Percentiles rank a stretch among this genome's conserved stretches.
Conservation (phyloP, 2,113 vertebrate species). For the Glareola pratincola region DNA sequence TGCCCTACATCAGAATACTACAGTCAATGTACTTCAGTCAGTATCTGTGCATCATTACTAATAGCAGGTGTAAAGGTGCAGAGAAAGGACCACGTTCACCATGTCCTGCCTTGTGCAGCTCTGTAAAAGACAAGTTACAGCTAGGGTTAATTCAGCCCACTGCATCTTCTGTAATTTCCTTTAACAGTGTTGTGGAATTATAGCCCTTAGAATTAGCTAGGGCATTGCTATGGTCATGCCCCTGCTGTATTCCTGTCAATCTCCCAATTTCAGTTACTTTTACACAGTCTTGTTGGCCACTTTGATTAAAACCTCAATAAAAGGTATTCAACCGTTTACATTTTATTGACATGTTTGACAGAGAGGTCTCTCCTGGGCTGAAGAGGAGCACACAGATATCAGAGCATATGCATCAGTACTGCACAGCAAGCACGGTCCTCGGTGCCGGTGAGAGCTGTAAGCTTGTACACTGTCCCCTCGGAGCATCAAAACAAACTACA, state of each 20-base stretch:
- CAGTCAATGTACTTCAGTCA: not conserved
- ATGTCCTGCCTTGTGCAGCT: not conserved
- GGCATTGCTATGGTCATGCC: not conserved
- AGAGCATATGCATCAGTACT: not conserved
- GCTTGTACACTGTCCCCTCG: not conserved
- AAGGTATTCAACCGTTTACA: not conserved
- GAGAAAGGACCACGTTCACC: not conserved
- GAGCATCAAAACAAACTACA: not conserved
- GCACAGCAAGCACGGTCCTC: not conserved
- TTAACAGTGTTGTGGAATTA: slow-evolving; percentile 6
- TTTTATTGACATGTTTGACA: slow-evolving; percentile 10
- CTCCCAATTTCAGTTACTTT: not conserved
- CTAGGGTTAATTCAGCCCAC: not conserved
- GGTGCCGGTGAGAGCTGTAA: not conserved
- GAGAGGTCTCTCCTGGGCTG: not conserved
- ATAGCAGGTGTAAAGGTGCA: not conserved
- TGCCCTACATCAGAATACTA: not conserved
- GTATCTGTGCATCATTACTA: not conserved
- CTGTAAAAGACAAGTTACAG: not conserved
- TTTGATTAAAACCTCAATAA: slow-evolving; percentile 24
- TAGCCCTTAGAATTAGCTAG: not conserved
- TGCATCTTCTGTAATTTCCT: not conserved
- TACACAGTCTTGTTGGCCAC: not conserved
- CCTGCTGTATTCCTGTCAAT: not conserved
- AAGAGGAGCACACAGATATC: not conserved